Conservation (phyloP, 2,113 vertebrate species). For the Balaeniceps rex region DNA sequence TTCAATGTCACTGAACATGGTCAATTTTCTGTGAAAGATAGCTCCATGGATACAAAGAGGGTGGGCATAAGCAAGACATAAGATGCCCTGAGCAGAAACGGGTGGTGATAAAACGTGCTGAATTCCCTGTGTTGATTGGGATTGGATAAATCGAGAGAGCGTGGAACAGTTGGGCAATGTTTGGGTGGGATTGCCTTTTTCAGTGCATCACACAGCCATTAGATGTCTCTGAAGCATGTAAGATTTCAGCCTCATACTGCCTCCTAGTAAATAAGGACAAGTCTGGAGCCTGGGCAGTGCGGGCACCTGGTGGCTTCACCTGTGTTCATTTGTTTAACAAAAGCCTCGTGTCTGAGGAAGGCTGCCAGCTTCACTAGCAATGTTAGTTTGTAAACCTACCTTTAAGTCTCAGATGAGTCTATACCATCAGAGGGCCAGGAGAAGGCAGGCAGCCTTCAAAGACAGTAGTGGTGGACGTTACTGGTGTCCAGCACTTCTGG, state of each 20-base stretch:
- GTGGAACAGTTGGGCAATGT: background rate
- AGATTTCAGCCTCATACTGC: background rate
- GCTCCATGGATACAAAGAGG: background rate
- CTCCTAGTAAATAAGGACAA: background rate
- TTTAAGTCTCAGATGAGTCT: background rate
- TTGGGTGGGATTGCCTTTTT: background rate
- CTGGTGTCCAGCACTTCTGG: background rate
- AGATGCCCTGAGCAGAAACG: background rate
- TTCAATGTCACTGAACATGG: background rate
- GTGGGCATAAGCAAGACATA: background rate
- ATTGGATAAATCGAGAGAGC: background rate
- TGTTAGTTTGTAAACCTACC: background rate
- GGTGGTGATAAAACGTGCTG: background rate
- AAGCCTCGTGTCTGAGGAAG: background rate
- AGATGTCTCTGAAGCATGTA: background rate
- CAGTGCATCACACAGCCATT: background rate
- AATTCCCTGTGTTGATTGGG: background rate
- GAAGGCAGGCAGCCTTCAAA: background rate
- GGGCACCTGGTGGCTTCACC: background rate
- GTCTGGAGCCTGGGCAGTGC: background rate
- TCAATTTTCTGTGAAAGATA: background rate
- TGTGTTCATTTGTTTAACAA: background rate
- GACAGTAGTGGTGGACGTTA: fast-evolving
- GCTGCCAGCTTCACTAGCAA: background rate
- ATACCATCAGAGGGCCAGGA: background rate